Evolutionary conservation across 2,113 vertebrate species (phyloP).

Genomic region (Eudorcas thomsonii): DNA sequence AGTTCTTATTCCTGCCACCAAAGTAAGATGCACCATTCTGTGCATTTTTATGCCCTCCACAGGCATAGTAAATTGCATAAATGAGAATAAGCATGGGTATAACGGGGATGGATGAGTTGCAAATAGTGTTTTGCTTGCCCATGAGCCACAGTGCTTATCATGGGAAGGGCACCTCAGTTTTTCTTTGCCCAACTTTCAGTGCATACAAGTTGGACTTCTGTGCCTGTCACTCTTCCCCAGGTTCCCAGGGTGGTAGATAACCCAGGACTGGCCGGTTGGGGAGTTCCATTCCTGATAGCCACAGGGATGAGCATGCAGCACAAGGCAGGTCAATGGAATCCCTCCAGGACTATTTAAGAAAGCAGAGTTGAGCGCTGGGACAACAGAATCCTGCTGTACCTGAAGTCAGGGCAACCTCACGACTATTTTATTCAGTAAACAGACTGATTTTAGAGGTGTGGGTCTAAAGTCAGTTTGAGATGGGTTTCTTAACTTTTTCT

Average conservation of each 20-base stretch:
- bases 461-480: not conserved
- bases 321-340: not conserved
- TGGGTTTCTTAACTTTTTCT: not conserved
- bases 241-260: not conserved
- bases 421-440: not conserved
- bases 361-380: not conserved
- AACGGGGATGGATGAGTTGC: not conserved
- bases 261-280: not conserved
- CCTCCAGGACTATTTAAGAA: not conserved
- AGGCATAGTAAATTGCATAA: not conserved
- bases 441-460: not conserved
- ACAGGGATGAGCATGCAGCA: not conserved
- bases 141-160: not conserved
- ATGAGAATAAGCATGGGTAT: not conserved
- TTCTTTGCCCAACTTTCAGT: not conserved
- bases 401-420: not conserved
- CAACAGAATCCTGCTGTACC: not conserved
- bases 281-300: not conserved
- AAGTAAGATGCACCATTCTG: not conserved
- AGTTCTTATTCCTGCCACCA: not conserved
- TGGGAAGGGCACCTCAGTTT: not conserved
- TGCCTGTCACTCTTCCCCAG: not conserved
- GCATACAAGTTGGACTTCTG: not conserved
- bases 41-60: not conserved
- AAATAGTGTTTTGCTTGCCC: not conserved